Conservation (phyloP, 2,113 vertebrate species). For the Oryzias woworae region DNA sequence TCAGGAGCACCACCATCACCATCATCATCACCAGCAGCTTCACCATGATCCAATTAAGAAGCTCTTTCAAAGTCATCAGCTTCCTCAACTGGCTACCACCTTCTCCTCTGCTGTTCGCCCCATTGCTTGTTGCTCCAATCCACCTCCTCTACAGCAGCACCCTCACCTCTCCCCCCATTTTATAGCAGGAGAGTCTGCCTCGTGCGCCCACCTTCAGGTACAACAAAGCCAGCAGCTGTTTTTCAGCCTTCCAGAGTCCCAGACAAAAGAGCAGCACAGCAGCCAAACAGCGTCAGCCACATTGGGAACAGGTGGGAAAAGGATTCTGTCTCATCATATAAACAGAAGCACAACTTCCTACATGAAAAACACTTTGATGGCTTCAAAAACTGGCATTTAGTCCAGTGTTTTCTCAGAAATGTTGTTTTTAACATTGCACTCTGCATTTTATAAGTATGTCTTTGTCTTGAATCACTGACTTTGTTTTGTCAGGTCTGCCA, state of each 20-base stretch:
- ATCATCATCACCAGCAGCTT: constrained; percentile 26
- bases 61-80: constrained; percentile 76
- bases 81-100: constrained; percentile 20
- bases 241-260: constrained; percentile 57
- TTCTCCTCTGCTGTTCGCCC: constrained; percentile 6
- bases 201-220: constrained; percentile 48
- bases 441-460: background rate
- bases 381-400: too few species aligned
- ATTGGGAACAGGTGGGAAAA: constrained; percentile 43
- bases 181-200: constrained; percentile 17
- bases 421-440: too few species aligned
- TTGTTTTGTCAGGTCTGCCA: constrained; percentile 23
- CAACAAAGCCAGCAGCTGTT: constrained; percentile 68
- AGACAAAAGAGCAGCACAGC: constrained; percentile 34
- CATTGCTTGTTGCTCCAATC: constrained; percentile 29
- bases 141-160: constrained; percentile 37
- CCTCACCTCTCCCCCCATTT: constrained; percentile 43
- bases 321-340: background rate
- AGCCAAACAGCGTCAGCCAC: constrained; percentile 15
- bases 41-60: constrained; percentile 70
- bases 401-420: too few species aligned
- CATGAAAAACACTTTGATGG: background rate
- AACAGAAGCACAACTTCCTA: background rate
- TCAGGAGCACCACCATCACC: constrained; percentile 31
- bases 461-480: background rate